These are phyloP conservation scores for Zootoca vivipara DNA, from an alignment of 2,113 vertebrate species.

Conservation along the genomic window DNA sequence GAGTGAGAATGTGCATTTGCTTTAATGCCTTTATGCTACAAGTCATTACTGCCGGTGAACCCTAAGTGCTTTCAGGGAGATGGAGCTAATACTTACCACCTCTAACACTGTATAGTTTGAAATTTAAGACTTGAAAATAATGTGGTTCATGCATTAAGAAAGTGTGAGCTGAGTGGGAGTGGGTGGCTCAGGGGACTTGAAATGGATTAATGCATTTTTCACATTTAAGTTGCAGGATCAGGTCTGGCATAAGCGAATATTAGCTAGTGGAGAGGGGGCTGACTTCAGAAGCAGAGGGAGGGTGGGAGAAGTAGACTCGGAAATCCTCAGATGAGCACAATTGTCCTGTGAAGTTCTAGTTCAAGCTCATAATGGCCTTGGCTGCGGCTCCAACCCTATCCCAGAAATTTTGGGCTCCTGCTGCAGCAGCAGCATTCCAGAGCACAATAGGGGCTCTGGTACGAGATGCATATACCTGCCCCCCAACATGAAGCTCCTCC, in stretches of 20 bases:
- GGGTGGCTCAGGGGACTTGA: slow-evolving; percentile 2
- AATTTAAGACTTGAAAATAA: slow-evolving; percentile 43
- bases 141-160: slow-evolving; percentile 34
- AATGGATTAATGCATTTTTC: slow-evolving; percentile 40
- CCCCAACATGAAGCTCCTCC: neutral
- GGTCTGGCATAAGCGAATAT: neutral
- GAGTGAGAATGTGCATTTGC: slow-evolving; percentile 52
- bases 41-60: slow-evolving; percentile 44
- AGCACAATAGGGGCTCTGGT: neutral
- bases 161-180: slow-evolving; percentile 32
- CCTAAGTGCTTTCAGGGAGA: slow-evolving; percentile 36
- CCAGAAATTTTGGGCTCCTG: neutral
- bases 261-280: neutral
- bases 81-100: slow-evolving; percentile 34
- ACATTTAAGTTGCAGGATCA: slow-evolving; percentile 36
- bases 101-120: slow-evolving; percentile 23
- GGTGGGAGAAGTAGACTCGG: neutral
- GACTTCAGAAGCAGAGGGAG: neutral
- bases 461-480: neutral
- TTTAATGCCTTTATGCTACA: slow-evolving; percentile 39
- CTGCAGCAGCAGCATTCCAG: neutral
- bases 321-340: neutral
- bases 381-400: neutral
- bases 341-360: neutral
- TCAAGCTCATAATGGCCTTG: neutral